Evolutionary conservation across 2,113 vertebrate genomes (phyloP).

Genomic region (Prinia subflava): DNA sequence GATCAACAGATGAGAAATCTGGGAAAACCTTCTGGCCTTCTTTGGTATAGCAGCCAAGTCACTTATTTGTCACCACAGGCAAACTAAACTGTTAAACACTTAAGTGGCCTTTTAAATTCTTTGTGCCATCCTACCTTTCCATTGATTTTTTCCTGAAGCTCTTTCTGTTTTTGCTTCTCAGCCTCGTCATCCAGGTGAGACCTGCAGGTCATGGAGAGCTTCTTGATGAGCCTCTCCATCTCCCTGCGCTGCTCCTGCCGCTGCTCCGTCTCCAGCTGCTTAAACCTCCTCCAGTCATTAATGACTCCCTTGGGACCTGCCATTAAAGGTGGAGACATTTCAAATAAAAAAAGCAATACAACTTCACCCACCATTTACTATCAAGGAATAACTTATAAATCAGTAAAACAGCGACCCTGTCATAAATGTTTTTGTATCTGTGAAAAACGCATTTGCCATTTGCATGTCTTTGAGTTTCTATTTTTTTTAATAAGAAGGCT

Average conservation of each 20-base stretch:
- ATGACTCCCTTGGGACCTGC: constrained; percentile 97
- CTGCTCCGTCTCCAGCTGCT: constrained; percentile 94
- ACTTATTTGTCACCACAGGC: background rate
- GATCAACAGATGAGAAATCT: background rate
- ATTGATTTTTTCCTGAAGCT: constrained; percentile 87
- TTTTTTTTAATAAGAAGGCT: background rate
- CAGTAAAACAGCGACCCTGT: background rate
- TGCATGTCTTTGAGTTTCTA: background rate
- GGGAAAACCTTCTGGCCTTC: background rate
- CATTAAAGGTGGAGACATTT: background rate
- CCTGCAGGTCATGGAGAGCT: constrained; percentile 89
- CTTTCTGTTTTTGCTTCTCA: constrained; percentile 84
- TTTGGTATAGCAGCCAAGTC: background rate
- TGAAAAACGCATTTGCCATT: background rate
- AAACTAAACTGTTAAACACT: background rate
- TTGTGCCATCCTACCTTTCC: constrained; percentile 80
- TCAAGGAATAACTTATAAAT: background rate
- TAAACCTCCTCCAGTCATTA: constrained; percentile 96
- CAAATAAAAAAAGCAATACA: fast-evolving
- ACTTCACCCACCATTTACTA: background rate
- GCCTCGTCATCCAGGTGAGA: constrained; percentile 90
- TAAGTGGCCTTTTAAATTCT: background rate
- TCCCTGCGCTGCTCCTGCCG: constrained; percentile 89
- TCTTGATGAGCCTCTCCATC: constrained; percentile 92
- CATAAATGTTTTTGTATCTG: background rate